Evolutionary conservation across 2,113 vertebrate species (phyloP), one percentile per base, ranked within the genome.

Genomic region (Galbula dea): DNA sequence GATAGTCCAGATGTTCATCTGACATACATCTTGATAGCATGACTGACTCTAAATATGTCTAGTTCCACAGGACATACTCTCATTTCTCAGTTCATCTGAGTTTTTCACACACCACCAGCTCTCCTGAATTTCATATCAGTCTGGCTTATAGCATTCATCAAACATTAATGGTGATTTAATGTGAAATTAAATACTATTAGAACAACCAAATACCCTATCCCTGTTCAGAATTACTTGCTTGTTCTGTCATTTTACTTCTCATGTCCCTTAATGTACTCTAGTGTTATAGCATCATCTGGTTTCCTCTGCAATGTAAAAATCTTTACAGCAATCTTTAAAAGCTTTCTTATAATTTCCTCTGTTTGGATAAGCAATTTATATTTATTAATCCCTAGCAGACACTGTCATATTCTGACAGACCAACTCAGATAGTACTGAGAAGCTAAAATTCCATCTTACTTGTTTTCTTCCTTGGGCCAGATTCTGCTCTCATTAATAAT

Each of bases 321-420:
- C 16, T 59, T 76, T 19, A 54, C 26, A 55, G 23, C 7, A 62
- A 87, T 67, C 55, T 94, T 91, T 66, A 71, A 21, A 83, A 59
- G 6, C 34, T 83, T 93, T 88, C 27, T 17, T 90, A 67, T 55
- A 51, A 37, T 54, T 86, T 71, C 7, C 54, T 78, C 22, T 89
- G 8, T 90, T 95, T 77, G n/a, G 61, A 72, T 69, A 93, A 72
- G 55, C 6, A 93, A 86, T 95, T 93, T 89, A 22, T 79, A 24
- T 5, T 86, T 93, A 76, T 34, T 94, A 91, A 88, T 90, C 6
- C 51, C 29, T 63, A 69, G 22, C 39, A 69, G 22, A 63, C 12
- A 46, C 21, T 74, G 39, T 90, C 20, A 29, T 62, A 88, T 87
- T 84, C 78, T 94, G 51, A 57, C n/a, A 80, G 27, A 11, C 32